Base-by-base conservation (phyloP, 2,888 invertebrate genomes). In the Agrochola litura region DNA sequence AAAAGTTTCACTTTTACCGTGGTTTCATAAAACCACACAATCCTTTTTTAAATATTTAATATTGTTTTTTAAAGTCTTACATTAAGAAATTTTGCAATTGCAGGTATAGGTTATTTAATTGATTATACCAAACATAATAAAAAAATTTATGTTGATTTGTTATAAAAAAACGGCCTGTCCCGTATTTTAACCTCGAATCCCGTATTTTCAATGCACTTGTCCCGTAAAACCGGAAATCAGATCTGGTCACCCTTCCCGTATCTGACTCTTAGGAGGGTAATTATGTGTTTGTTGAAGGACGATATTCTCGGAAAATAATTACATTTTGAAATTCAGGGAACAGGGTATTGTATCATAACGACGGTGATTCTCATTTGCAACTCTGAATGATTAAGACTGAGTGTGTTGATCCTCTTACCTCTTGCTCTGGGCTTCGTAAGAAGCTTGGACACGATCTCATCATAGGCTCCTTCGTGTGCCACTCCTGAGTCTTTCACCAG, bases 401-500 rank as follows among this genome's bases (percentile, higher is more conserved):
- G 0, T 49, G 41, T 19, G 12, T 22, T 14, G 19, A 46, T 52
- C 9, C 37, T 92, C 97, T 97, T 94, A 99, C 99, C 99, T 97
- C 98, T 97, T 0, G 99, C 99, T 86, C 98, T 97, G 0, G 98
- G 98, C 91, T 99, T 99, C 43, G 98, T 98, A 82, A 98, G 97
- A 74, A 99, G 97, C 90, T 98, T 98, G 88, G 97, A 97, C 0
- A 99, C 99, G 89, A 99, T 99, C 89, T 97, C 98, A 93, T 99
- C 99, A 92, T 99, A 99, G 64, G 98, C 98, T 16, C 97, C 97
- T 92, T 99, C 98, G 86, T 98, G 98, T 0, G 99, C 99, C 4
- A 99, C 99, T 25, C 99, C 99, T 0, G 99, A 99, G 95, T 99
- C 99, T 93, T 99, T 99, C 76, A 99, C 98, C 77, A 99, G 97